Conservation (phyloP, 1,140 invertebrate genomes). For the Pseudachorutes palmiensis region DNA sequence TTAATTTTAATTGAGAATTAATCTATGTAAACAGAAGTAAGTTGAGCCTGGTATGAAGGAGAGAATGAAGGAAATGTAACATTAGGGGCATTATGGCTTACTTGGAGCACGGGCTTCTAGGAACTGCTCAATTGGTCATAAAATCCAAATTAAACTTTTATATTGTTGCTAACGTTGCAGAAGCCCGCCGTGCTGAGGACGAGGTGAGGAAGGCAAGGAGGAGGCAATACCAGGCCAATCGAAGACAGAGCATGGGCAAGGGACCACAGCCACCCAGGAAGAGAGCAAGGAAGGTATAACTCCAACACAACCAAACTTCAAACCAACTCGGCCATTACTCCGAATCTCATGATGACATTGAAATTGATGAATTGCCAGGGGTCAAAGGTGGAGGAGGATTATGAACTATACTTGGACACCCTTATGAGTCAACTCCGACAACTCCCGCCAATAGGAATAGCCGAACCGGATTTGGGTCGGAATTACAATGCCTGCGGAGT, state of each 20-base stretch:
- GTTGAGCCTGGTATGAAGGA: too few species aligned
- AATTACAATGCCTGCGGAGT: constrained; percentile 72
- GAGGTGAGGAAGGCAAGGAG: constrained; percentile 71
- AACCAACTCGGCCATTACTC: background rate
- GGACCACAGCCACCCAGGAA: constrained; percentile 62
- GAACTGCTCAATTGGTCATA: too few species aligned
- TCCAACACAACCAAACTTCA: too few species aligned
- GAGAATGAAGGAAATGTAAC: too few species aligned
- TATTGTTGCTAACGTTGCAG: too few species aligned
- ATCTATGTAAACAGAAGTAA: too few species aligned
- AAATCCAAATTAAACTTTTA: too few species aligned
- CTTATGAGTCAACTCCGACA: constrained; percentile 73
- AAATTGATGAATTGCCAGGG: too few species aligned
- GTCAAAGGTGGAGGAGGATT: constrained; percentile 80
- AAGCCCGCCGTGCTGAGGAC: constrained; percentile 24
- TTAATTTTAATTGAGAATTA: too few species aligned
- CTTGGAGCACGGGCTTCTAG: too few species aligned
- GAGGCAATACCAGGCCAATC: constrained; percentile 72
- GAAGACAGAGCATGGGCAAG: constrained; percentile 59
- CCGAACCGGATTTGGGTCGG: constrained; percentile 74
- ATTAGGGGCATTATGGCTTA: too few species aligned
- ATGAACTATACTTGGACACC: constrained; percentile 79
- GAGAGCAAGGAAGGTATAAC: constrained; percentile 58
- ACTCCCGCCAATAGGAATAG: constrained; percentile 72
- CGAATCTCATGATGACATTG: background rate